phyloP scores from a whole-genome alignment of 2,888 invertebrate genomes.

The Limnephilus rhombicus region DNA sequence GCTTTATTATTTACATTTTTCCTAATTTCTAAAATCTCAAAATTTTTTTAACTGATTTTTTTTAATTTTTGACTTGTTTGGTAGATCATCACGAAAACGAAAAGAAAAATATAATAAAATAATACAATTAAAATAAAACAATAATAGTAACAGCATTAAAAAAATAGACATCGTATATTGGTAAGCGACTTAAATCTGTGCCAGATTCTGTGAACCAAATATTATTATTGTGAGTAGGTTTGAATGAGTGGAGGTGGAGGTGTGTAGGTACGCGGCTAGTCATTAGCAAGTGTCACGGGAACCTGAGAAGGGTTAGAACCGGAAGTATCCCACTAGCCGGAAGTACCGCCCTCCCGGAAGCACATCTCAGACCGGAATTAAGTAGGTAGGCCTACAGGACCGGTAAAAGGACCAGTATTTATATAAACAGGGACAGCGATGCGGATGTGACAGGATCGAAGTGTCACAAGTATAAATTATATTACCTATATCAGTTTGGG shows the following conservation, averaged over 20 bases:
- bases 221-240: neutral
- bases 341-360: neutral
- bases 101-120: no score
- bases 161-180: neutral
- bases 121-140: no score
- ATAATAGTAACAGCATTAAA: no score
- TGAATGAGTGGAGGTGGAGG: neutral
- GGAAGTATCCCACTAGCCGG: conserved; percentile 18
- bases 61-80: no score
- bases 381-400: neutral
- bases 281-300: conserved; percentile 37
- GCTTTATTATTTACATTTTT: no score
- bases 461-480: neutral
- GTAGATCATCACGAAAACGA: no score
- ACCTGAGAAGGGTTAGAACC: conserved; percentile 20
- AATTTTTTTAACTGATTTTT: no score
- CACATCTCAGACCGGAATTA: neutral
- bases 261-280: neutral
- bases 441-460: neutral
- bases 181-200: neutral
- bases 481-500: neutral
- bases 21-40: no score
- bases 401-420: conserved; percentile 23
- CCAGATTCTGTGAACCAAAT: neutral
- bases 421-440: conserved; percentile 5